A percentile compares a stretch with the other conserved stretches of the same genome.
These are phyloP conservation scores for Pachycephus smyrnensis DNA, from an alignment of 2,888 invertebrate species.

Conservation along the genomic window DNA sequence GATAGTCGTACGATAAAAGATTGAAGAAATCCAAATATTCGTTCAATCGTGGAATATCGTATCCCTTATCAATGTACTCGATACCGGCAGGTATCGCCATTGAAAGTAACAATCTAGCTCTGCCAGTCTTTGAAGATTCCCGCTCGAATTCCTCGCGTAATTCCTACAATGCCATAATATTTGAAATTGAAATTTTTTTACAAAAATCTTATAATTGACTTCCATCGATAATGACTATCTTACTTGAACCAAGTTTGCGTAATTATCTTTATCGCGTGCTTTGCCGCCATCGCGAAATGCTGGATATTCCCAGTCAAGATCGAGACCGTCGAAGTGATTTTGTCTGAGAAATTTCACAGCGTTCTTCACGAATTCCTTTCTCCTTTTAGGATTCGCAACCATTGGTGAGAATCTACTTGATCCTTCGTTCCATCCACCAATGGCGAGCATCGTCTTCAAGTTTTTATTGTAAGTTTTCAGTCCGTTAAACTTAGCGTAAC, in stretches of 20 bases:
- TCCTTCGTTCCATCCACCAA: constrained; percentile 95
- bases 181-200: not conserved
- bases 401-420: constrained; percentile 89
- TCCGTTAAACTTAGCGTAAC: constrained; percentile 93
- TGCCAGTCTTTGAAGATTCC: constrained; percentile 86
- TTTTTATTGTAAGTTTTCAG: constrained; percentile 93
- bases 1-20: constrained; percentile 91
- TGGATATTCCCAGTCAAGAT: constrained; percentile 93
- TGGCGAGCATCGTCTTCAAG: constrained; percentile 89
- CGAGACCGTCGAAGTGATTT: constrained; percentile 93
- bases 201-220: constrained; percentile 19
- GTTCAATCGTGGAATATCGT: constrained; percentile 88
- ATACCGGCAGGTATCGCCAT: constrained; percentile 96
- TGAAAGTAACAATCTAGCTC: constrained; percentile 83
- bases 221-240: not conserved
- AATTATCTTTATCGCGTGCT: constrained; percentile 86
- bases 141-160: constrained; percentile 89
- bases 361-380: constrained; percentile 86
- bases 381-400: constrained; percentile 81
- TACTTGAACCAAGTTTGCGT: constrained; percentile 86
- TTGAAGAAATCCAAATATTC: constrained; percentile 95
- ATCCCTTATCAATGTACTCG: constrained; percentile 93
- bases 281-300: constrained; percentile 79
- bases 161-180: constrained; percentile 70
- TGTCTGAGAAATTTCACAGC: constrained; percentile 87